Evolutionary conservation across 2,888 invertebrate species (phyloP).

Genomic region (Sycophila texana): DNA sequence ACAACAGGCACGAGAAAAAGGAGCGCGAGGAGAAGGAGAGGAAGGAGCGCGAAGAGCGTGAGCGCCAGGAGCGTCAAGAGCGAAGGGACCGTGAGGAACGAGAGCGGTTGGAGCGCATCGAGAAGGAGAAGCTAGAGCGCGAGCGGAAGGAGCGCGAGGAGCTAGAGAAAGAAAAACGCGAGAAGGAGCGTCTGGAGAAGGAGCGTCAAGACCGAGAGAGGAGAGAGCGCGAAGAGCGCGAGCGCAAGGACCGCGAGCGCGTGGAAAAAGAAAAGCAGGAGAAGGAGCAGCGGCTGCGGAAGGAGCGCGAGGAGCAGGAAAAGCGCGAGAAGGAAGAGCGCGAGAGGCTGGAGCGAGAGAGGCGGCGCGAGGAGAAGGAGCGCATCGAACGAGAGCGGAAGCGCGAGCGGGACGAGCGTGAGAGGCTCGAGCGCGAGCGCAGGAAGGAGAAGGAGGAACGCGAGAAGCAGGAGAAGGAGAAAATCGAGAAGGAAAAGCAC

Average conservation of each 20-base stretch:
- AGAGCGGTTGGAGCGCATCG: conserved; percentile 71
- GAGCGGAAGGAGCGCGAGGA: conserved; percentile 66
- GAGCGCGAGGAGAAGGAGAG: conserved; percentile 63
- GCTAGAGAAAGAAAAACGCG: conserved; percentile 66
- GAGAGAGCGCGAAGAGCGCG: conserved; percentile 59
- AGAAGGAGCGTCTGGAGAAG: conserved; percentile 68
- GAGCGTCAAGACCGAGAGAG: conserved; percentile 63
- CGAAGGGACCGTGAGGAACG: conserved; percentile 59
- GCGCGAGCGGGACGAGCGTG: conserved; percentile 70
- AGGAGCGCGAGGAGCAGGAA: conserved; percentile 72
- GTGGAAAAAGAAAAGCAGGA: conserved; percentile 69
- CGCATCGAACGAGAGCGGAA: conserved; percentile 73
- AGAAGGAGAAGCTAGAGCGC: conserved; percentile 65
- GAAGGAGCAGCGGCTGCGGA: conserved; percentile 69
- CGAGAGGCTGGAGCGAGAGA: conserved; percentile 74
- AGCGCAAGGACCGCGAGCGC: conserved; percentile 68
- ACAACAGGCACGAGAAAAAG: conserved; percentile 68
- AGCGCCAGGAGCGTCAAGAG: conserved; percentile 67
- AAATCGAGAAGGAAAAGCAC: conserved; percentile 69
- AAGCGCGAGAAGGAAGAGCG: conserved; percentile 69
- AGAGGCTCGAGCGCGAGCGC: conserved; percentile 73
- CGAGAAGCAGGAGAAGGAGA: conserved; percentile 74
- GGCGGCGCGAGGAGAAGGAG: conserved; percentile 74
- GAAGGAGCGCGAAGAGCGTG: conserved; percentile 60
- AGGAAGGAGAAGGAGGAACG: conserved; percentile 68